Conservation (phyloP, 2,888 invertebrate species). For the Drosophila engyochracea region DNA sequence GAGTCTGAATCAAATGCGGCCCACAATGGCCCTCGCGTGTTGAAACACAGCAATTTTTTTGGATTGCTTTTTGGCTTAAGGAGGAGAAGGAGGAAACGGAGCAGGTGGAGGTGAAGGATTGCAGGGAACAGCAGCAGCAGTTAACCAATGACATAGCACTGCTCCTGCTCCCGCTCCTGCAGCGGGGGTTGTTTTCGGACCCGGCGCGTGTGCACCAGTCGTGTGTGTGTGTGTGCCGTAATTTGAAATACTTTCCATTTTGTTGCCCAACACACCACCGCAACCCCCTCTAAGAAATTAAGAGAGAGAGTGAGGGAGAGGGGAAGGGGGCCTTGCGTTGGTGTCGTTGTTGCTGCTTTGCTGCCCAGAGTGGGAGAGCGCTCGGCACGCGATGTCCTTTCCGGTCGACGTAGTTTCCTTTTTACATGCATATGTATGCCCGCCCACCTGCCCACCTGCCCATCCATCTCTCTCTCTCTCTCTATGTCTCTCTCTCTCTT, state of each 20-base stretch:
- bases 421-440: slow-evolving; percentile 40
- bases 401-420: slow-evolving; percentile 80
- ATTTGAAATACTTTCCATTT: slow-evolving; percentile 81
- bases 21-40: slow-evolving; percentile 67
- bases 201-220: slow-evolving; percentile 66
- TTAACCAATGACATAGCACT: slow-evolving; percentile 76
- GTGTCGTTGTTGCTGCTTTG: slow-evolving; percentile 11
- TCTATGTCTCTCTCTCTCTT: slow-evolving; percentile 1
- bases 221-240: slow-evolving; percentile 51
- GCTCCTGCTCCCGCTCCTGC: slow-evolving; percentile 14
- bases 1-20: slow-evolving; percentile 19
- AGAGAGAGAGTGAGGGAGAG: background rate
- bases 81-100: slow-evolving; percentile 25
- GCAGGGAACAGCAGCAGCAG: slow-evolving; percentile 36
- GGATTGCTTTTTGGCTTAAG: slow-evolving; percentile 70
- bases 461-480: slow-evolving; percentile 16
- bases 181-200: slow-evolving; percentile 69
- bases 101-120: background rate
- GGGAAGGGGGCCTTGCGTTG: slow-evolving; percentile 8
- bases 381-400: slow-evolving; percentile 84
- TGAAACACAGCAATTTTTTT: slow-evolving; percentile 62
- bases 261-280: slow-evolving; percentile 47
- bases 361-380: slow-evolving; percentile 60
- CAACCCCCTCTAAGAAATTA: slow-evolving; percentile 2
- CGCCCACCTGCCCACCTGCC: slow-evolving; percentile 15